A percentile compares a stretch with the other conserved stretches of the same genome.
These are phyloP conservation scores for Phytoseiulus persimilis DNA, from an alignment of 2,888 invertebrate genomes.

Conservation along the genomic window DNA sequence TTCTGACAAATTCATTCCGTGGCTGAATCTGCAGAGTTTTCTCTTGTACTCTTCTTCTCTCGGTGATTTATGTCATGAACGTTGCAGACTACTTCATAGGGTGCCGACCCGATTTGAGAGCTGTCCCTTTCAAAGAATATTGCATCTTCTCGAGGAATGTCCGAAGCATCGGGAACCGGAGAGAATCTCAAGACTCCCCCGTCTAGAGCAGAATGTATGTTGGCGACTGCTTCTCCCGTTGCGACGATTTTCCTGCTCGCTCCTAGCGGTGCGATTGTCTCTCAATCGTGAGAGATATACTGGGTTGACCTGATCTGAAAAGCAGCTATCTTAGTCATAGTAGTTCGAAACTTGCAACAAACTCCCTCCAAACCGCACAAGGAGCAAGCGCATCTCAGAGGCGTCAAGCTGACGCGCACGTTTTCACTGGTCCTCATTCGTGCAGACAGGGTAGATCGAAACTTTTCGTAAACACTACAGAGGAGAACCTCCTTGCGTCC, in stretches of 20 bases:
- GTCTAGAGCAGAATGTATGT: not conserved
- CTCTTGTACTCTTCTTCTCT: not conserved
- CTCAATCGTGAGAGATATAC: not conserved
- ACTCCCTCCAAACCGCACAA: not conserved
- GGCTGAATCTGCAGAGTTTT: not conserved
- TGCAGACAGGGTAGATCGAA: too few relatives aligned
- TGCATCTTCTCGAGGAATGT: not conserved
- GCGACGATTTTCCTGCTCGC: not conserved
- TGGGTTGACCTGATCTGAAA: not conserved
- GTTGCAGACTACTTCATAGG: not conserved
- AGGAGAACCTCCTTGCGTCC: too few relatives aligned
- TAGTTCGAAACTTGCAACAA: not conserved
- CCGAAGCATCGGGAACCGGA: not conserved
- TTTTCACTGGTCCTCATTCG: not conserved
- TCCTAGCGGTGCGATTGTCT: not conserved
- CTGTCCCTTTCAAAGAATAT: not conserved
- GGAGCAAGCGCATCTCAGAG: not conserved
- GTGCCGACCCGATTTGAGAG: not conserved
- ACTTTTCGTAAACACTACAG: too few relatives aligned
- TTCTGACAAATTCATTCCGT: slow-evolving; percentile 19
- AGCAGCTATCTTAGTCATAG: not conserved
- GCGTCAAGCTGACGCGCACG: not conserved
- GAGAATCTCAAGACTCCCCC: not conserved
- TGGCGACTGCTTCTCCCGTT: too few relatives aligned
- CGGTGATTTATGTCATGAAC: not conserved